phyloP scores from a whole-genome alignment of 2,888 invertebrate species.

The Stratiomys singularior region DNA sequence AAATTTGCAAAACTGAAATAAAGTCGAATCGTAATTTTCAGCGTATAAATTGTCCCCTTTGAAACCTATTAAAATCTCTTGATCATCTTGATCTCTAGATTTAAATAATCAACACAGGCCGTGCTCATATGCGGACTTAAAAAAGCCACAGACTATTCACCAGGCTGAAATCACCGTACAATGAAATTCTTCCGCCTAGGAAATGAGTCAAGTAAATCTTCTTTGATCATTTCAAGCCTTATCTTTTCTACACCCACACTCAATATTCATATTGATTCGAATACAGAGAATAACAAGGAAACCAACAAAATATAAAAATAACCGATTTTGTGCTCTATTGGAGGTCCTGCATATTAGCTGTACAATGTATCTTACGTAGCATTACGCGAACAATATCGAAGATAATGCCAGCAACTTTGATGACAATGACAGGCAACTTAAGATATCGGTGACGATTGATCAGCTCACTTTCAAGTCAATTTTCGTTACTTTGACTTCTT shows the following conservation, averaged over 20 bases:
- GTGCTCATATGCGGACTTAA: too few species aligned
- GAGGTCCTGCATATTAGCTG: slow-evolving; percentile 17
- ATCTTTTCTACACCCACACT: slow-evolving; percentile 39
- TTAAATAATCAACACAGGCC: too few species aligned
- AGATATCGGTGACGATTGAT: slow-evolving; percentile 46
- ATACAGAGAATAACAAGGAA: slow-evolving; percentile 26
- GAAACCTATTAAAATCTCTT: too few species aligned
- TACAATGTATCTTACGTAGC: slow-evolving; percentile 12
- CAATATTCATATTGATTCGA: not conserved
- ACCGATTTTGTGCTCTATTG: slow-evolving; percentile 44
- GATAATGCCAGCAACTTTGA: slow-evolving; percentile 30
- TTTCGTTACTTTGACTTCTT: slow-evolving; percentile 10
- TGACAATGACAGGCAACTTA: slow-evolving; percentile 46
- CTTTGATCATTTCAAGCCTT: slow-evolving; percentile 3
- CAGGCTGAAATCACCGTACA: too few species aligned
- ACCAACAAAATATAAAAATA: slow-evolving; percentile 32
- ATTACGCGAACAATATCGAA: slow-evolving; percentile 29
- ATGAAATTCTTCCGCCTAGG: too few species aligned
- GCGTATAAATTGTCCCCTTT: too few species aligned
- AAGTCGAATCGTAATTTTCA: too few species aligned
- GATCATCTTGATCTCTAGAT: too few species aligned
- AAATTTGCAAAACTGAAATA: too few species aligned
- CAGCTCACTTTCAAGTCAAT: slow-evolving; percentile 35
- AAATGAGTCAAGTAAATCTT: too few species aligned
- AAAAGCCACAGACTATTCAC: too few species aligned